Evolutionary conservation across 2,888 invertebrate genomes (phyloP).

Genomic region (Stenurella melanura): DNA sequence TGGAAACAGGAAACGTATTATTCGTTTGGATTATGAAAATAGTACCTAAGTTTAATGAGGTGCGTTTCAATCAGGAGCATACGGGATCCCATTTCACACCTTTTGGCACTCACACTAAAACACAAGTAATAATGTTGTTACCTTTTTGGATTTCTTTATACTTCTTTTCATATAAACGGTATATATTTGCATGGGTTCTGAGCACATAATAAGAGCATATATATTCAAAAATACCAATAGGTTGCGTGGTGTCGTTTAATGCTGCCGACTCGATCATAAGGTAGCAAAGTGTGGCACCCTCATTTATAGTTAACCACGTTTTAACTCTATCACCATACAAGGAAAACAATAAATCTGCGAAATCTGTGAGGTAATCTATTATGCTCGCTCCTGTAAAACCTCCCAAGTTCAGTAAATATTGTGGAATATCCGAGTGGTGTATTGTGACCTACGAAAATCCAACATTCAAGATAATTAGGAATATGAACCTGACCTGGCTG

Average conservation of each 20-base stretch:
- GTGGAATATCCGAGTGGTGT: constrained; percentile 73
- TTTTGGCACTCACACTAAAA: too few species aligned
- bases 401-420: constrained; percentile 73
- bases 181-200: neutral
- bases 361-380: constrained; percentile 15
- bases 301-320: constrained; percentile 19
- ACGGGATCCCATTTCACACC: too few species aligned
- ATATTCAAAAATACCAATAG: neutral
- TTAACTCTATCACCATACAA: constrained; percentile 19
- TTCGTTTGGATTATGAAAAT: too few species aligned
- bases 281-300: neutral
- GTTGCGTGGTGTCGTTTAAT: neutral
- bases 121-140: neutral
- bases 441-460: constrained; percentile 74
- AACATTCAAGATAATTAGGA: neutral
- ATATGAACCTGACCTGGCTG: too few species aligned
- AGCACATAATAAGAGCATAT: neutral
- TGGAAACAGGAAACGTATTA: too few species aligned
- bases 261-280: neutral
- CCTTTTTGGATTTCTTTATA: neutral
- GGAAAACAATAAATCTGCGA: neutral
- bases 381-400: constrained; percentile 76
- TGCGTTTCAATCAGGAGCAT: too few species aligned
- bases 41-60: too few species aligned
- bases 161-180: constrained; percentile 8